Conservation (phyloP, 2,113 vertebrate species). For the Litocranius walleri region DNA sequence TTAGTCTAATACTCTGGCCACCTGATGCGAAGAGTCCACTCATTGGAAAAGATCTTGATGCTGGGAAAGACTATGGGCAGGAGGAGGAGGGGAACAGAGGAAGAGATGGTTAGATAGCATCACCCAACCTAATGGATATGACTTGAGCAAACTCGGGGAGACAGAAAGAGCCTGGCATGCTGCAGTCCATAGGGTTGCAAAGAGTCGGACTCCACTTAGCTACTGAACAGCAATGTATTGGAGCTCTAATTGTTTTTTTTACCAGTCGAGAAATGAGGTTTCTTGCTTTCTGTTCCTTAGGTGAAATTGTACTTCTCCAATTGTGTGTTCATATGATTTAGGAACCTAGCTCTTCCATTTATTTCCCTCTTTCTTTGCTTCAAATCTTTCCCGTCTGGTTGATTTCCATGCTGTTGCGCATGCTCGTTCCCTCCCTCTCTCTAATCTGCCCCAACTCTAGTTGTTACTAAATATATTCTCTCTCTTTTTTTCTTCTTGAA, state of each 20-base stretch:
- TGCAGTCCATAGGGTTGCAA: not conserved
- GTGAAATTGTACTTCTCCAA: not conserved
- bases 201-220: not conserved
- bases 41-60: not conserved
- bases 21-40: not conserved
- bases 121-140: not conserved
- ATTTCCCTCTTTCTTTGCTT: not conserved
- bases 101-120: not conserved
- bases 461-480: not conserved
- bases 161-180: not conserved
- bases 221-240: not conserved
- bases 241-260: not conserved
- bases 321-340: not conserved
- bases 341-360: not conserved
- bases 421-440: not conserved
- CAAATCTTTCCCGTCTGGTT: not conserved
- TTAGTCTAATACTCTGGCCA: not conserved
- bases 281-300: not conserved
- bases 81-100: not conserved
- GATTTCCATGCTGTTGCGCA: not conserved
- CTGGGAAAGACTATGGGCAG: not conserved
- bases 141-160: not conserved
- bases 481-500: not conserved
- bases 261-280: not conserved
- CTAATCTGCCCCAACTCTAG: not conserved